Evolutionary conservation across 1,140 invertebrate species (phyloP), one percentile per base, ranked within the genome.

Genomic region (Nomia melanderi): DNA sequence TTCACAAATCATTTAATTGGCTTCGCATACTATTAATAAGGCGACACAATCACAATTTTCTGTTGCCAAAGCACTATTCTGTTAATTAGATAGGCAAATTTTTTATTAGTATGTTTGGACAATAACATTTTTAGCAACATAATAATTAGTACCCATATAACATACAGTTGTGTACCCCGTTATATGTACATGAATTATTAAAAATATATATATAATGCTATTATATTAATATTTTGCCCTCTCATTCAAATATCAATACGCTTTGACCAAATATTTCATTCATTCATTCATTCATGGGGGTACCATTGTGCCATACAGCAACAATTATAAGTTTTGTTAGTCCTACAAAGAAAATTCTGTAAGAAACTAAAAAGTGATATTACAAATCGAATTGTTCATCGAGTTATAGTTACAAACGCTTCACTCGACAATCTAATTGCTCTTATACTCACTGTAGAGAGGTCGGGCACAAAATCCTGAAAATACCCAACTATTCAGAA

Each of bases 191-290:
- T 77, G 78, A 78, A 85, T 76, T 79, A 75, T 79, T 56, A 83
- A 82, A 70, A 86, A 81, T 83, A 72, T 80, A 80, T 36, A 31
- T 67, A 75, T 27, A 83, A 83, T 88, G 88, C 90, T 89, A 91
- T 92, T 87, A 89, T 92, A 92, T 92, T 92, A 91, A 92, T 92
- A 92, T 92, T 92, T 92, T 92, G 91, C 91, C 91, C 91, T 92
- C 91, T 91, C 86, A 90, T 90, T 90, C 86, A 88, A 57, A 83
- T 88, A 84, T 87, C 79, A 85, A 88, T 86, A 84, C 83, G 82
- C 72, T 79, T 86, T 85, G 83, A 86, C 59, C 83, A 87, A 87
- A 80, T 88, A 84, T 73, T 87, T 71, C 82, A 84, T 71, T 82
- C 79, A 84, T 76, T 85, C 85, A 87, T 75, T 87, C 84, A 86